A percentile compares a stretch with the other conserved stretches of the same genome.
These are phyloP conservation scores for Nansenia antarctica DNA, from an alignment of 2,113 vertebrate species.

Conservation along the genomic window DNA sequence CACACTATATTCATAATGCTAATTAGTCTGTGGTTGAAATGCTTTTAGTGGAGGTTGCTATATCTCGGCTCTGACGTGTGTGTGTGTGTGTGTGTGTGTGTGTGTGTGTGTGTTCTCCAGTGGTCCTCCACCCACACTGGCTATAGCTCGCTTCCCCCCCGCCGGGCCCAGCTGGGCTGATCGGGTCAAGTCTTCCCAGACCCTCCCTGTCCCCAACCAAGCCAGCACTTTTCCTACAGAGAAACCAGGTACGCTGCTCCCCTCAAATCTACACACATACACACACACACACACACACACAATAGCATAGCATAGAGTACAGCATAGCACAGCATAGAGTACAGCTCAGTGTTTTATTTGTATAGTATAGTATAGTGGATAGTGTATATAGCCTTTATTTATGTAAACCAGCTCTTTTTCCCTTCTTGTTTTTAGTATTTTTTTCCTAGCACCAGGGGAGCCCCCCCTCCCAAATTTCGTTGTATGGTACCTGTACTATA, in stretches of 20 bases:
- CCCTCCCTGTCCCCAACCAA: slow-evolving; percentile 61
- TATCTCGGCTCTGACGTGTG: not conserved
- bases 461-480: no score
- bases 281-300: no score
- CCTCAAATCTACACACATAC: not conserved
- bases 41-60: slow-evolving; percentile 16
- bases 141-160: slow-evolving; percentile 82
- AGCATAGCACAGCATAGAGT: no score
- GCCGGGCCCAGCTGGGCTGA: slow-evolving; percentile 95
- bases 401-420: no score
- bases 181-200: slow-evolving; percentile 89
- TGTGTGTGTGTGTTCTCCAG: slow-evolving; percentile 59
- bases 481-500: no score
- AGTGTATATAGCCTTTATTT: no score
- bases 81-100: slow-evolving; percentile 6
- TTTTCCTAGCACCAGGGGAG: no score
- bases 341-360: no score
- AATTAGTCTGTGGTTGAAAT: slow-evolving; percentile 3
- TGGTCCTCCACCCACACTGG: slow-evolving; percentile 78
- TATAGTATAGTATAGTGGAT: no score
- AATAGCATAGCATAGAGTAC: no score
- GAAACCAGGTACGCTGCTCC: slow-evolving; percentile 70
- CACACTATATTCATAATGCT: not conserved
- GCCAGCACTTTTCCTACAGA: slow-evolving; percentile 54
- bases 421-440: no score